phyloP scores from a whole-genome alignment of 2,113 vertebrate species.

The Choloepus hoffmanni region DNA sequence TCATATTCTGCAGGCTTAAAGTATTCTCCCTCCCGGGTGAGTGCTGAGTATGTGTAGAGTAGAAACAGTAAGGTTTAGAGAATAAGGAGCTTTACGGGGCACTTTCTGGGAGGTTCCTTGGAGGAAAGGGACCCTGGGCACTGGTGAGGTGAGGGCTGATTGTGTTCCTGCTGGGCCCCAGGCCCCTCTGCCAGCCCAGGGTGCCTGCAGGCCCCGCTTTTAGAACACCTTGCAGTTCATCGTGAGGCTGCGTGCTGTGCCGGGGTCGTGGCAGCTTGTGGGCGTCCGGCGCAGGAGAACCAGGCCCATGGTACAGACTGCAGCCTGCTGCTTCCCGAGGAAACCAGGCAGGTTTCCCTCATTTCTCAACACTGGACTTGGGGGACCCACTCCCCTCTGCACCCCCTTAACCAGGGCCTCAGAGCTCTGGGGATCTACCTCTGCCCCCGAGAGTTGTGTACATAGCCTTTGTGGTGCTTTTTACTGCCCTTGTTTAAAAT shows the following conservation, averaged over 20 bases:
- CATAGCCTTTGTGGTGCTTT: not conserved
- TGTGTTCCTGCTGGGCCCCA: not conserved
- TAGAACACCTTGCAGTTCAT: too few relatives aligned
- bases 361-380: not conserved
- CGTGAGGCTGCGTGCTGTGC: not conserved
- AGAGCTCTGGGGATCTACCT: not conserved
- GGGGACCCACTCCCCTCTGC: rapidly evolving
- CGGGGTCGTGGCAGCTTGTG: not conserved
- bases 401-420: too few relatives aligned
- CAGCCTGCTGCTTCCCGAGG: not conserved
- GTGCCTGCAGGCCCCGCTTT: rapidly evolving
- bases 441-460: not conserved
- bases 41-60: not conserved
- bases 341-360: not conserved
- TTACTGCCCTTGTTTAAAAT: not conserved
- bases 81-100: not conserved
- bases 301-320: rapidly evolving
- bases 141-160: too few relatives aligned
- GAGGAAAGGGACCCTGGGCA: not conserved
- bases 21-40: not conserved
- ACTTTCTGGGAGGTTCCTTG: not conserved
- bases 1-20: not conserved
- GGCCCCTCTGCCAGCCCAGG: not conserved
- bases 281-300: not conserved
- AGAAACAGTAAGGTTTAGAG: too few relatives aligned